Evolutionary conservation across 1,140 invertebrate genomes (phyloP).

Genomic region (Conus betulinus): DNA sequence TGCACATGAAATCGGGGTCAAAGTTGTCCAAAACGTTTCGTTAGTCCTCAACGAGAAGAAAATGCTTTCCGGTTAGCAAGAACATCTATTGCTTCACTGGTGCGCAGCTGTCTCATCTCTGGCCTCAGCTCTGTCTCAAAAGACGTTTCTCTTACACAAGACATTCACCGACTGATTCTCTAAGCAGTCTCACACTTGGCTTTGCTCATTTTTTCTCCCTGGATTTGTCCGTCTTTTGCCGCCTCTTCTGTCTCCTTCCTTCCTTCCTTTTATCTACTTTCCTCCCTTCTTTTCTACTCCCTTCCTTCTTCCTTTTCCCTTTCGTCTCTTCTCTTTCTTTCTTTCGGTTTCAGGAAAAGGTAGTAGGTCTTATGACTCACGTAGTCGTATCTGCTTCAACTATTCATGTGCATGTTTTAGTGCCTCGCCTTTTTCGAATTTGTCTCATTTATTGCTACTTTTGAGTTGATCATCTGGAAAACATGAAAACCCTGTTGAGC

Average conservation of each 20-base stretch:
- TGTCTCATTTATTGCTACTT: not conserved
- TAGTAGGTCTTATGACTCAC: not conserved
- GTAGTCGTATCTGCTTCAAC: not conserved
- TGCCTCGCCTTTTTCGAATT: too few relatives aligned
- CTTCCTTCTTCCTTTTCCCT: not conserved
- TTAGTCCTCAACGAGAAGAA: too few relatives aligned
- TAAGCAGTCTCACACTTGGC: too few relatives aligned
- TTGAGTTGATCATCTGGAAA: not conserved
- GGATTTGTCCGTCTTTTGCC: not conserved
- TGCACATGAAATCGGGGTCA: not conserved
- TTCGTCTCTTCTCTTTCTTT: not conserved
- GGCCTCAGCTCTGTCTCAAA: not conserved
- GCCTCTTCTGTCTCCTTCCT: not conserved
- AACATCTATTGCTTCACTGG: not conserved
- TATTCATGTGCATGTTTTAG: not conserved
- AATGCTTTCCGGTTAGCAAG: too few relatives aligned
- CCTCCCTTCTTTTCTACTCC: not conserved
- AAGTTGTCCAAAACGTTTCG: too few relatives aligned
- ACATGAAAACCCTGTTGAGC: too few relatives aligned
- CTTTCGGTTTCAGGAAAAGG: too few relatives aligned
- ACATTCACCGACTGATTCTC: too few relatives aligned
- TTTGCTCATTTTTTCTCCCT: not conserved
- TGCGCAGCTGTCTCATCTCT: not conserved
- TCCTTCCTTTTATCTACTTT: not conserved
- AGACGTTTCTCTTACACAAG: too few relatives aligned